phyloP scores from a whole-genome alignment of 2,888 invertebrate species.

The Caenorhabditis plicata region DNA sequence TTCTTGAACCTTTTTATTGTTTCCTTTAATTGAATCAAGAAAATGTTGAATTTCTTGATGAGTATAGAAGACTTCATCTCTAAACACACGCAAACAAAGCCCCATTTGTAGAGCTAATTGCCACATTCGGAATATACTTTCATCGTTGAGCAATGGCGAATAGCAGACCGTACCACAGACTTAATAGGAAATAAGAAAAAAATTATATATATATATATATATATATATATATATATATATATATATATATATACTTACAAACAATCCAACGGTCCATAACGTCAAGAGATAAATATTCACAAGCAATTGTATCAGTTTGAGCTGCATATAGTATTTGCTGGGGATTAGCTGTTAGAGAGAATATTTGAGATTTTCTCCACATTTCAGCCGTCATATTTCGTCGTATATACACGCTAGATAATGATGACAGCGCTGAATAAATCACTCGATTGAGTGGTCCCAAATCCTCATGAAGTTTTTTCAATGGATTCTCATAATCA shows the following conservation, averaged over 20 bases:
- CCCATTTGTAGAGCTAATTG: slow-evolving; percentile 85
- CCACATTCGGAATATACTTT: slow-evolving; percentile 80
- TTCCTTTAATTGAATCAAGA: slow-evolving; percentile 81
- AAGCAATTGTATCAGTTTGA: slow-evolving; percentile 91
- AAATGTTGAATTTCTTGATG: slow-evolving; percentile 88
- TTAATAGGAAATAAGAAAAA: slow-evolving; percentile 53
- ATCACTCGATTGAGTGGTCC: slow-evolving; percentile 85
- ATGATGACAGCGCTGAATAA: slow-evolving; percentile 81
- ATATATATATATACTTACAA: slow-evolving; percentile 69
- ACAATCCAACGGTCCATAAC: slow-evolving; percentile 95
- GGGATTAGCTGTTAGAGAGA: slow-evolving; percentile 88
- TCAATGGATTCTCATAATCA: slow-evolving; percentile 92
- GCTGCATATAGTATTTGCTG: slow-evolving; percentile 90
- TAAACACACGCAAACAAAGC: slow-evolving; percentile 89
- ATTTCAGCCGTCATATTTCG: slow-evolving; percentile 89
- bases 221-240: not conserved
- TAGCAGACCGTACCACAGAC: slow-evolving; percentile 89
- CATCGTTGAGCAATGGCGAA: slow-evolving; percentile 78
- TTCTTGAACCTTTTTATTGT: slow-evolving; percentile 83
- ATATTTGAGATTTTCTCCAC: slow-evolving; percentile 75
- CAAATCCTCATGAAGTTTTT: slow-evolving; percentile 93
- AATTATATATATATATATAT: not conserved
- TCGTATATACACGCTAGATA: slow-evolving; percentile 83
- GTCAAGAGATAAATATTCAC: slow-evolving; percentile 93
- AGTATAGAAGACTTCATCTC: slow-evolving; percentile 90